Evolutionary conservation across 2,797 vertebrate species (phyloP), one percentile per base, ranked within the genome.

Genomic region (Acanthurus lineatus): DNA sequence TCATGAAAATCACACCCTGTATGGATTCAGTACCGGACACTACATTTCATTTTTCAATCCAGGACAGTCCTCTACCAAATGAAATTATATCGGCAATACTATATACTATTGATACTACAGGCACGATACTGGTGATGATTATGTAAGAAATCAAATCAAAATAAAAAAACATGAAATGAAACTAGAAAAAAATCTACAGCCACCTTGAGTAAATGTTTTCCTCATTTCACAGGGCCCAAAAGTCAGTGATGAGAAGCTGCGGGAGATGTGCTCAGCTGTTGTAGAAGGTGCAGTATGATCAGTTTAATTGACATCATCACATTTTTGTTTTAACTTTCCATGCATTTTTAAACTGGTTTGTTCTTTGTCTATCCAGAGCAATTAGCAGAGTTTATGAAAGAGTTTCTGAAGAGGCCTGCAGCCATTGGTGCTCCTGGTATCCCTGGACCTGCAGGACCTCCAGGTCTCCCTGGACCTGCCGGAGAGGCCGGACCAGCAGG

Each of bases 301-400:
- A 17, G 1, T 72, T 64, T 28, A 10, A 40, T 60, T 68, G 2
- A 48, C 32, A 5, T 32, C 1, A 25, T 74, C 22, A 10, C 9
- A n/a, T 44, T 10, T 2, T 15, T 1, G 10, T 59, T 10, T 20
- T 64, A 6, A 51, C 16, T 53, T 12, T 20, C 25, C 19, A 16
- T 28, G 7, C 9, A 35, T 9, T 32, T 48, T 58, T 1, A 57
- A 32, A 2, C 5, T 16, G 2, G 6, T 59, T 54, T 49, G 8
- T 66, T 73, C 15, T 47, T 32, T 79, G 5, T 42, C 51, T 40
- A 9, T 79, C 5, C 58, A 96, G 96, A 96, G 84, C 94, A 96
- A 91, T 78, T 96, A 73, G 86, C 89, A 38, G 94, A 91, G 69
- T 95, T 96, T 60, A 95, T 90, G 84, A 94, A 95, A 80, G 95